Evolutionary conservation across 2,797 vertebrate species (phyloP).

Genomic region (Chaunax sp.): DNA sequence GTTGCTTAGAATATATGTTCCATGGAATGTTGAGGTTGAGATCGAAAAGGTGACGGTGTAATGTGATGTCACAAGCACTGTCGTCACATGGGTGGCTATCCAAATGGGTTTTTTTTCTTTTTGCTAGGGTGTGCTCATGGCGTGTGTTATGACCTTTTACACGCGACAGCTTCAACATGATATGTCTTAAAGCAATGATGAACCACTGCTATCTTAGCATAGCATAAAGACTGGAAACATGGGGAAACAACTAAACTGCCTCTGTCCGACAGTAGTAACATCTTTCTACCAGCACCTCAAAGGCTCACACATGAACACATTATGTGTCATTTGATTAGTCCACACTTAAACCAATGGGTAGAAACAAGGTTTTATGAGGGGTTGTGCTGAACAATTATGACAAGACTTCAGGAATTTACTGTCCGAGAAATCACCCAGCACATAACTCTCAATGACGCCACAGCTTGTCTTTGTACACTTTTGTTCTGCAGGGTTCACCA

Average conservation of each 20-base stretch:
- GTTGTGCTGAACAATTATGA: not conserved
- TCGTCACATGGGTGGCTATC: conserved; percentile 1
- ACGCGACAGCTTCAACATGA: conserved; percentile 1
- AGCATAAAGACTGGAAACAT: not conserved
- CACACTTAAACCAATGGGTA: not conserved
- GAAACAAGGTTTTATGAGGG: not conserved
- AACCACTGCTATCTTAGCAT: not conserved
- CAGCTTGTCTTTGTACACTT: too few relatives aligned
- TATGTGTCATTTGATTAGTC: too few relatives aligned
- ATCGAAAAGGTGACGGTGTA: conserved; percentile 18
- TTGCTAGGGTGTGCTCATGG: conserved; percentile 22
- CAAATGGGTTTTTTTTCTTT: too few relatives aligned
- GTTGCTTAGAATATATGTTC: conserved; percentile 70
- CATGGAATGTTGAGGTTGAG: conserved; percentile 66
- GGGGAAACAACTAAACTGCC: not conserved
- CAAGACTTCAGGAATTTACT: not conserved
- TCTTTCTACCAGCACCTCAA: not conserved
- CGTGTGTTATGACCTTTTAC: conserved; percentile 9
- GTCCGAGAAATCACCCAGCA: too few relatives aligned
- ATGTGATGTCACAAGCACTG: conserved; percentile 21
- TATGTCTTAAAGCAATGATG: not conserved
- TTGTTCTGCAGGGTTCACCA: too few relatives aligned
- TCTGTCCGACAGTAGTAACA: not conserved
- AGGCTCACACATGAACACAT: not conserved
- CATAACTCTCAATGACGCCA: too few relatives aligned